phyloP scores from a whole-genome alignment of 1,140 invertebrate genomes.

The Periplaneta americana region DNA sequence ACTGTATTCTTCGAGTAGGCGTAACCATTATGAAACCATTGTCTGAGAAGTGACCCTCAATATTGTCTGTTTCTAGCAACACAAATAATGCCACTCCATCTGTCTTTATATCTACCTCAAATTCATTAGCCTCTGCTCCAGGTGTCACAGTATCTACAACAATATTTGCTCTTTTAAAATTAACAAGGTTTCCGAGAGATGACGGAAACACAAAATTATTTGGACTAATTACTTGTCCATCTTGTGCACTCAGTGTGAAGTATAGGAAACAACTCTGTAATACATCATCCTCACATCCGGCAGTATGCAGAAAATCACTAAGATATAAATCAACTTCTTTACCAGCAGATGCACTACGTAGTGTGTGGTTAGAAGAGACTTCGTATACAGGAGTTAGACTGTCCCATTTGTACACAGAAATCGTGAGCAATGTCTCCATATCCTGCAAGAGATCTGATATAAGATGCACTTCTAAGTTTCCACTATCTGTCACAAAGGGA shows the following conservation, averaged over 20 bases:
- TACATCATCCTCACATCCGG: not conserved
- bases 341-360: not conserved
- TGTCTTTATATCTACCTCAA: conserved; percentile 28
- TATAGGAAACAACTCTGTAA: not conserved
- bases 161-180: conserved; percentile 11
- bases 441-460: conserved; percentile 36
- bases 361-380: not conserved
- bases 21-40: conserved; percentile 41
- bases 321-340: not conserved
- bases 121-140: not conserved
- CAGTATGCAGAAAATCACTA: not conserved
- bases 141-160: not conserved
- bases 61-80: conserved; percentile 37
- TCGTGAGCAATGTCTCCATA: not conserved
- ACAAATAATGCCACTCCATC: conserved; percentile 43
- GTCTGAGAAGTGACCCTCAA: conserved; percentile 41
- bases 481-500: conserved; percentile 36
- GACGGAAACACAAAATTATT: conserved; percentile 31
- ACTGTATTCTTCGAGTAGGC: not conserved
- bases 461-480: conserved; percentile 36
- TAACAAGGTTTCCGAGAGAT: conserved; percentile 13
- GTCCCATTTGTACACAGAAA: not conserved
- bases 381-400: not conserved
- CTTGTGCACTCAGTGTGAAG: not conserved
- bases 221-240: conserved; percentile 29